Evolutionary conservation across 2,888 invertebrate genomes (phyloP), one percentile per base, ranked within the genome.

Genomic region (Diarsia brunnea): DNA sequence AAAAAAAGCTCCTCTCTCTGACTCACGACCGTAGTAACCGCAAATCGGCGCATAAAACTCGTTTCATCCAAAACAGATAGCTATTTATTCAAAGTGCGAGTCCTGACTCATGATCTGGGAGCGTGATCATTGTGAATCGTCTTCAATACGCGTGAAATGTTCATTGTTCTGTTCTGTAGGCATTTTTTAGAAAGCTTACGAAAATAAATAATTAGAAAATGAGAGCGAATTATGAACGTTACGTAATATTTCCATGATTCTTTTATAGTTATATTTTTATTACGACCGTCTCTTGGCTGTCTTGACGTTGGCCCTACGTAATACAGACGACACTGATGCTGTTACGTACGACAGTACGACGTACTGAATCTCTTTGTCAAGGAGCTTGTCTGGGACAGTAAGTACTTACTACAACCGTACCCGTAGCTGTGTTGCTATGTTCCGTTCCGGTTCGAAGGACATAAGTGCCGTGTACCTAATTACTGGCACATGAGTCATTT

Each of bases 21-120:
- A 95, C 88, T 95, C 95, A 95, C 90, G 90, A 87, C 79, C 85
- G 86, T 89, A 89, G 86, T 89, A 92, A 94, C 93, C 93, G 92
- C 94, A 92, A 92, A 92, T 81, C 79, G 49, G 88, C 86, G 87
- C 87, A 88, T 88, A 89, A 89, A 92, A 92, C 91, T 92, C 87
- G 93, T 93, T 94, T 92, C 86, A 92, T 91, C 86, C 82, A 81
- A 89, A 88, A 87, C 81, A 75, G 85, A 88, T 84, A 75, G 81
- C 83, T 84, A 89, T 91, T 91, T 91, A 90, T 91, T 90, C 86
- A 85, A 85, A 75, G 73, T 84, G 75, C 76, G 79, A 87, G 89
- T 89, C 85, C 81, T 81, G 85, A 82, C 58, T 85, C 84, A 85
- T 84, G 84, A 85, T 82, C 60, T 76, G 66, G 85, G 78, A 79